phyloP scores from a whole-genome alignment of 2,888 invertebrate species.

The Harpalus rufipes region DNA sequence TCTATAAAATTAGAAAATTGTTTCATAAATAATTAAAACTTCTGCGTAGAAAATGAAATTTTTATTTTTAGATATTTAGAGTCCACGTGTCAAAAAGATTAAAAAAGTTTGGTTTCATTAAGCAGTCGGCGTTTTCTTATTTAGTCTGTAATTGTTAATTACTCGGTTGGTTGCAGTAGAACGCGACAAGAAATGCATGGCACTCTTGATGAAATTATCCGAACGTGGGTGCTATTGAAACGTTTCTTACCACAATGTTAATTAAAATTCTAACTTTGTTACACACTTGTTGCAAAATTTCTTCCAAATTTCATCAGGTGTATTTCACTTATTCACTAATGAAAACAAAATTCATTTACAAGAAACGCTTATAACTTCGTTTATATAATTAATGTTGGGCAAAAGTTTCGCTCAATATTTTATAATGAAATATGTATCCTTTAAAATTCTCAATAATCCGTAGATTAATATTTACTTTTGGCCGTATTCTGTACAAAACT shows the following conservation, averaged over 20 bases:
- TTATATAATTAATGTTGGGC: neutral
- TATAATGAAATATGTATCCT: neutral
- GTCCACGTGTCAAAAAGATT: slow-evolving; percentile 25
- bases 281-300: slow-evolving; percentile 27
- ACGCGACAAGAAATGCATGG: slow-evolving; percentile 59
- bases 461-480: neutral
- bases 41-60: slow-evolving; percentile 7
- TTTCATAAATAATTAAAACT: slow-evolving; percentile 19
- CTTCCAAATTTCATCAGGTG: slow-evolving; percentile 10
- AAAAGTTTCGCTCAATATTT: slow-evolving; percentile 5
- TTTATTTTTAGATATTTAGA: slow-evolving; percentile 23
- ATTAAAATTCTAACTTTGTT: slow-evolving; percentile 55
- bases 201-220: slow-evolving; percentile 62
- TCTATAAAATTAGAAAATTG: slow-evolving; percentile 2
- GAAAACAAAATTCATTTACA: slow-evolving; percentile 27
- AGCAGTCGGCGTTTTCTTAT: slow-evolving; percentile 40
- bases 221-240: slow-evolving; percentile 49
- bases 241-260: slow-evolving; percentile 58
- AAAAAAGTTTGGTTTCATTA: slow-evolving; percentile 46
- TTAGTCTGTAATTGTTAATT: slow-evolving; percentile 62
- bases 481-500: no score
- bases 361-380: neutral
- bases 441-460: neutral
- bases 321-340: neutral
- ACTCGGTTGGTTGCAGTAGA: slow-evolving; percentile 56